Percentiles rank a stretch among this genome's conserved stretches.
Conservation (phyloP, 1,140 invertebrate genomes). For the Panagrolaimus sp. region DNA sequence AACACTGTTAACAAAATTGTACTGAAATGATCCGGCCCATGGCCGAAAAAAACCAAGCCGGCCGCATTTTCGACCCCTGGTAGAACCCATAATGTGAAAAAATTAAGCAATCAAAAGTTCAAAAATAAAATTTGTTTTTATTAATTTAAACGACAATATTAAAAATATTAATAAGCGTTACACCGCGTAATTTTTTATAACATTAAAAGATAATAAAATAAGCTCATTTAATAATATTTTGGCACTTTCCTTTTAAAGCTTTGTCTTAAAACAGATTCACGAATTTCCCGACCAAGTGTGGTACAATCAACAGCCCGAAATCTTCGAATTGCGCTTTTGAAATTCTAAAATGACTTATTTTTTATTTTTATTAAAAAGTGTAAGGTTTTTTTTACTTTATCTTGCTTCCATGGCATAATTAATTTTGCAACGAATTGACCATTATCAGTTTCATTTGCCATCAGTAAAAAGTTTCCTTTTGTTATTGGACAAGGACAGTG, state of each 20-base stretch:
- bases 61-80: too few relatives aligned
- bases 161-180: too few relatives aligned
- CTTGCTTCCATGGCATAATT: conserved; percentile 52
- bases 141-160: too few relatives aligned
- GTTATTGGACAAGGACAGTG: conserved; percentile 41
- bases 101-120: too few relatives aligned
- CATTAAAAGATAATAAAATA: too few relatives aligned
- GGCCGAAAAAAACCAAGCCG: too few relatives aligned
- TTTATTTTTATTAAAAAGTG: background rate
- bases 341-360: conserved; percentile 37
- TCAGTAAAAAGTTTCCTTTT: conserved; percentile 38
- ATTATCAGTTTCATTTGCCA: conserved; percentile 44
- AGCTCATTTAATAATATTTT: background rate
- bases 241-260: conserved; percentile 18
- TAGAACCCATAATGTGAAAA: too few relatives aligned
- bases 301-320: conserved; percentile 55
- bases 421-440: conserved; percentile 43
- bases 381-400: conserved; percentile 11
- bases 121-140: too few relatives aligned
- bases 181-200: too few relatives aligned
- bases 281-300: conserved; percentile 56
- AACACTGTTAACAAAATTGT: too few relatives aligned
- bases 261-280: conserved; percentile 50
- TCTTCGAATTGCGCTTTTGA: conserved; percentile 55
- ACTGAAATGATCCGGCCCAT: too few relatives aligned